Percentiles rank a stretch among this genome's conserved stretches.
Conservation (phyloP, 2,113 vertebrate species). For the Progne subis region DNA sequence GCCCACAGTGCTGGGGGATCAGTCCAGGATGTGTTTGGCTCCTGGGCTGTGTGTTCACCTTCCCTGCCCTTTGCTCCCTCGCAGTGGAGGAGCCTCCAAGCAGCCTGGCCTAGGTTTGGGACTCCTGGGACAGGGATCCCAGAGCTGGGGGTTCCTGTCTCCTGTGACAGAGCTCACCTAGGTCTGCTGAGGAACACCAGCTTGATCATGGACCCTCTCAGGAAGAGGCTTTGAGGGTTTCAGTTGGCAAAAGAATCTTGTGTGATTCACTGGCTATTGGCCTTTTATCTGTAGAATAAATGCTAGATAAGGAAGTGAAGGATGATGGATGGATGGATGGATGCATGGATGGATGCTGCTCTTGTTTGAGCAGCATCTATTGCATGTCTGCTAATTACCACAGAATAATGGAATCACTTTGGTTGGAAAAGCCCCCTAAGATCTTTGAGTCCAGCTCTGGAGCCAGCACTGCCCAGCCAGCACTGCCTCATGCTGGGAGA, state of each 20-base stretch:
- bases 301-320: background rate
- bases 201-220: background rate
- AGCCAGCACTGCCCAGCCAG: background rate
- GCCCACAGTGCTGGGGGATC: background rate
- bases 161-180: background rate
- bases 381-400: background rate
- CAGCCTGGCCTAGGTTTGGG: background rate
- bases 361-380: background rate
- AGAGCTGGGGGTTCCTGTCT: background rate
- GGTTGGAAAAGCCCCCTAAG: background rate
- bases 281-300: background rate
- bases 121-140: background rate
- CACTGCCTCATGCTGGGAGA: background rate
- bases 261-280: background rate
- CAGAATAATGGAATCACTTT: background rate
- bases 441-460: fast-evolving
- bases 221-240: fast-evolving
- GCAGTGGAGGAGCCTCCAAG: background rate
- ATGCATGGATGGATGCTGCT: background rate
- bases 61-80: background rate
- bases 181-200: background rate
- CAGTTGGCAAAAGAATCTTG: background rate
- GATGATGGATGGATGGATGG: background rate
- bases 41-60: background rate
- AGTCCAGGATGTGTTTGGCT: background rate